Base-by-base conservation (phyloP, 2,113 vertebrate genomes). In the Neopipo cinnamomea region DNA sequence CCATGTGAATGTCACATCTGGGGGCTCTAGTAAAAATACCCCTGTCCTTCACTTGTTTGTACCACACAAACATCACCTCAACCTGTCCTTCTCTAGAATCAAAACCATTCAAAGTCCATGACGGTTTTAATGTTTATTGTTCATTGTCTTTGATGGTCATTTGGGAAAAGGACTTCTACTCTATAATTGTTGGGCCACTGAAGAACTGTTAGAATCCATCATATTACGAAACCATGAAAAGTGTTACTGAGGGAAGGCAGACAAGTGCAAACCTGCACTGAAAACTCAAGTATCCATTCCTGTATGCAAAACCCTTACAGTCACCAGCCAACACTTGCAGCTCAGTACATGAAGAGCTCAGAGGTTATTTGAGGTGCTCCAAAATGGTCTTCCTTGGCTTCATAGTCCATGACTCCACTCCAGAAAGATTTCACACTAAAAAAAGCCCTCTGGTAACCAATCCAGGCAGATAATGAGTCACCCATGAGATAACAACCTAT, bases 361-460 rank as follows among this genome's bases (percentile, higher is more conserved):
- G 74, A 88, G 95, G 94, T 96, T 94, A 96, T 94, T 91, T 89
- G 55, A 95, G 94, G 93, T 94, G 78, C 89, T 87, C 13, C 79
- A 88, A 75, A 95, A 96, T 86, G 85, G 85, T 90, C 59, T 67
- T 68, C 65, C 74, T 85, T 93, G 94, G 78, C 85, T 91, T 83
- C 63, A 67, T 90, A 93, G 72, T 63, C 63, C 55, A 63, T 90
- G 78, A 90, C 79, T 91, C 59, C 39, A 84, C 55, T 80, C 23
- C 21, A 91, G 65, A 95, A 95, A 62, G 94, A 89, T 89, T 95
- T 89, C 56, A 85, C 52, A 89, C 47, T 8, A 31, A 62, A 66
- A 88, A 86, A 88, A 78, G 25, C 91, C 90, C 85, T 91, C 88
- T 88, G 75, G 85, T 91, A 95, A 94, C 74, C 55, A 88, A 63